Evolutionary conservation across 2,113 vertebrate species (phyloP).

Genomic region (Hippocampus mohnikei): DNA sequence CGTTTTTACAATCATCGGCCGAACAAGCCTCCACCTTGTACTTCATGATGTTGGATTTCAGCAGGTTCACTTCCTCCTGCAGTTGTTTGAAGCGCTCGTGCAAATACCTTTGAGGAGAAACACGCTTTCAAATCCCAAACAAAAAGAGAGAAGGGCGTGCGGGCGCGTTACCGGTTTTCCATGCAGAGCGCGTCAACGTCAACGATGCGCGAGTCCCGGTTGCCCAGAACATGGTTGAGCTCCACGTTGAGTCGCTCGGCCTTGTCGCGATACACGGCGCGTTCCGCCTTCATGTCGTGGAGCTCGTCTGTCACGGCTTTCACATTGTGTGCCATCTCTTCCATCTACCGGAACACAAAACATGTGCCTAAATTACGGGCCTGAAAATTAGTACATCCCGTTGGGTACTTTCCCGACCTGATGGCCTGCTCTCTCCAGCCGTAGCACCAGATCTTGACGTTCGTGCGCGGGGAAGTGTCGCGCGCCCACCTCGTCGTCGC

Average conservation of each 20-base stretch:
- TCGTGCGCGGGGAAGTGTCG: conserved; percentile 94
- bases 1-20: not conserved
- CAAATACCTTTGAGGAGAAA: conserved; percentile 74
- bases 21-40: conserved; percentile 77
- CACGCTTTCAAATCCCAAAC: not conserved
- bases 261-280: conserved; percentile 87
- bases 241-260: conserved; percentile 88
- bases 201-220: conserved; percentile 84
- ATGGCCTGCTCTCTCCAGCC: conserved; percentile 85
- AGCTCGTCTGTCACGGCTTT: conserved; percentile 87
- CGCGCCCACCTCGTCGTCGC: conserved; percentile 89
- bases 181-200: conserved; percentile 94
- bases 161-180: conserved; percentile 83
- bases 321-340: conserved; percentile 81
- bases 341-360: conserved; percentile 69
- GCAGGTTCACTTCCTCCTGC: conserved; percentile 89
- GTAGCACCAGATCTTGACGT: conserved; percentile 87
- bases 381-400: not conserved
- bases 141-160: not conserved
- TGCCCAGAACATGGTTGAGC: conserved; percentile 90
- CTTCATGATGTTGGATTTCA: conserved; percentile 91
- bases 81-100: conserved; percentile 92
- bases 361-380: not conserved
- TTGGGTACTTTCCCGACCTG: conserved; percentile 71
- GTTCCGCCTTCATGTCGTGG: conserved; percentile 87